These are phyloP conservation scores for Eretmochelys imbricata DNA, from an alignment of 2,113 vertebrate species.

Conservation along the genomic window DNA sequence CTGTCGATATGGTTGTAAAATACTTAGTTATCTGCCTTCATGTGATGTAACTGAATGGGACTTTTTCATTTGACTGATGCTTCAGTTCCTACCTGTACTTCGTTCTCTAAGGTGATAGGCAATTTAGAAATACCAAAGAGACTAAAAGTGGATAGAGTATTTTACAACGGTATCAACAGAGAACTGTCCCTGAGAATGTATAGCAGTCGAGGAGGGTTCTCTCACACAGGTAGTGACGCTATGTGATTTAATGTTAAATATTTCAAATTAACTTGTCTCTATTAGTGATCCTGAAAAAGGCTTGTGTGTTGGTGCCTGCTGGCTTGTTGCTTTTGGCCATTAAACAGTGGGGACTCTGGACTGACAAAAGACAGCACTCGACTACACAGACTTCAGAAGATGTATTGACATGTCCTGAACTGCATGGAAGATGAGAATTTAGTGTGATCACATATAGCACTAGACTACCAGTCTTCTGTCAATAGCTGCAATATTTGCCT, in stretches of 20 bases:
- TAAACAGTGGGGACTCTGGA: neutral
- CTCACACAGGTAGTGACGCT: neutral
- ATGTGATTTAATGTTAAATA: neutral
- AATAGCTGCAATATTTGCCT: neutral
- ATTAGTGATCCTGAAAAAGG: neutral
- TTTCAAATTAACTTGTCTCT: neutral
- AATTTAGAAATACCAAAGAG: neutral
- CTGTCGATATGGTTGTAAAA: too few relatives aligned
- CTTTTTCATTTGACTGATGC: neutral
- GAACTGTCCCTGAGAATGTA: neutral
- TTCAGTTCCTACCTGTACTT: neutral
- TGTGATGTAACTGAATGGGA: neutral
- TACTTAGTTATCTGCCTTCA: neutral
- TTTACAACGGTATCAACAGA: neutral
- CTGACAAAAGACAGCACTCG: neutral
- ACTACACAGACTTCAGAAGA: neutral
- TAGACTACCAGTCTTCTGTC: neutral
- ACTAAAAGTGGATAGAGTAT: neutral
- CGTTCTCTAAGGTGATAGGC: neutral
- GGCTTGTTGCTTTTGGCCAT: neutral
- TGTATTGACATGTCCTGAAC: neutral
- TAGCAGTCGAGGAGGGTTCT: neutral
- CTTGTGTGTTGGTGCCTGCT: neutral
- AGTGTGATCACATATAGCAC: neutral
- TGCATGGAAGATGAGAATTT: neutral